phyloP scores from a whole-genome alignment of 1,140 invertebrate species.

The Drosophila willistoni region DNA sequence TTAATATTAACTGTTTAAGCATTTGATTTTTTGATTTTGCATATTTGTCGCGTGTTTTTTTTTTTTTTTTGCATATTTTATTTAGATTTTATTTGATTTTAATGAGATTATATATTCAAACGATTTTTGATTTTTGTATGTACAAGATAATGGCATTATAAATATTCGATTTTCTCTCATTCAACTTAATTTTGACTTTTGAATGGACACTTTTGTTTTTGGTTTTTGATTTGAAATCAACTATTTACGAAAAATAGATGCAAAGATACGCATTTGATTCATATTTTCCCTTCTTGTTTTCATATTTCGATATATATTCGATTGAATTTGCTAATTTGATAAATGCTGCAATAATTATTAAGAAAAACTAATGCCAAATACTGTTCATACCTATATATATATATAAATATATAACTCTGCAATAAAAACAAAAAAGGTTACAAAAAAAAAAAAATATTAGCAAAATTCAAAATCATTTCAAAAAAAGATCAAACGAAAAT shows the following conservation, averaged over 20 bases:
- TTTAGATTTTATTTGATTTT: constrained; percentile 23
- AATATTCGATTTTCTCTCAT: constrained; percentile 11
- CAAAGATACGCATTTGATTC: constrained; percentile 80
- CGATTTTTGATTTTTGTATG: constrained; percentile 25
- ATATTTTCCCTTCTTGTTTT: constrained; percentile 26
- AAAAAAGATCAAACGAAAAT: no score
- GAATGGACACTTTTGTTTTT: background rate
- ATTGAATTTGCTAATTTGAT: constrained; percentile 64
- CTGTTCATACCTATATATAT: no score
- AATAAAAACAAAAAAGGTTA: no score
- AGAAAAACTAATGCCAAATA: background rate
- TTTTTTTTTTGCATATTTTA: constrained; percentile 45
- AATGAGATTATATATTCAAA: no score
- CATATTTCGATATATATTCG: constrained; percentile 27
- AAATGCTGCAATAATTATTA: constrained; percentile 66
- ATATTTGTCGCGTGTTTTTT: constrained; percentile 49
- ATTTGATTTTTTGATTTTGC: constrained; percentile 33
- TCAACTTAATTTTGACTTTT: constrained; percentile 1
- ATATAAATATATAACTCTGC: background rate
- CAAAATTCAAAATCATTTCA: no score
- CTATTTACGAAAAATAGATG: constrained; percentile 83
- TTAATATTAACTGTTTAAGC: constrained; percentile 10
- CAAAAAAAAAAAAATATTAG: no score
- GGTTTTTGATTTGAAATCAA: constrained; percentile 58
- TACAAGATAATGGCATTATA: constrained; percentile 33